Percentiles rank a stretch among this genome's conserved stretches.
These are phyloP conservation scores for Nesoenas mayeri DNA, from an alignment of 2,113 vertebrate genomes.

Conservation along the genomic window DNA sequence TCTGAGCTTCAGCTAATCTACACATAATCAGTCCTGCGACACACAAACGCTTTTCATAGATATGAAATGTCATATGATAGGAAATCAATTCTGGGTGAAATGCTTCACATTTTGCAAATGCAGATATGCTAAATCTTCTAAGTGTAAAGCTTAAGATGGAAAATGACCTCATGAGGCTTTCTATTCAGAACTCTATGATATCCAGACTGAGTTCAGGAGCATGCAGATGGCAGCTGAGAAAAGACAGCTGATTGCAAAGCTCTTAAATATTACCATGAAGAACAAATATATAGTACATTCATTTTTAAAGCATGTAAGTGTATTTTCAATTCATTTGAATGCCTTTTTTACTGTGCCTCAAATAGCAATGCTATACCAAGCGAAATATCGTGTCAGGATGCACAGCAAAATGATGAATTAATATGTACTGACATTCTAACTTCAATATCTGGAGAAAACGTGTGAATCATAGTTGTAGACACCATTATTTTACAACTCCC, in stretches of 20 bases:
- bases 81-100: slow-evolving; percentile 47
- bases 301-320: neutral
- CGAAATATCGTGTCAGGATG: neutral
- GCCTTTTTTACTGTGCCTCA: neutral
- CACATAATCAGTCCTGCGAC: neutral
- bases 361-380: slow-evolving; percentile 14
- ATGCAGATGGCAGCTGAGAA: slow-evolving; percentile 35
- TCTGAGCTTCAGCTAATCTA: slow-evolving; percentile 8
- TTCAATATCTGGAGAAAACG: neutral
- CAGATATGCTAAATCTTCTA: slow-evolving; percentile 21
- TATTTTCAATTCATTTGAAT: neutral
- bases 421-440: neutral
- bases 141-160: slow-evolving; percentile 28
- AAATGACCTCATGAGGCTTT: slow-evolving; percentile 43
- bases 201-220: slow-evolving; percentile 16
- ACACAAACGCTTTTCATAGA: slow-evolving; percentile 21
- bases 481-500: neutral
- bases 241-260: slow-evolving; percentile 30
- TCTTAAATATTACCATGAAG: slow-evolving; percentile 31
- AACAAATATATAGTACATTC: slow-evolving; percentile 33
- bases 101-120: neutral
- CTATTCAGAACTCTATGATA: slow-evolving; percentile 22
- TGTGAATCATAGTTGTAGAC: neutral
- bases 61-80: slow-evolving; percentile 28
- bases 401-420: slow-evolving; percentile 14